Conservation (phyloP, 2,888 invertebrate genomes). For the Ligdia adustata region DNA sequence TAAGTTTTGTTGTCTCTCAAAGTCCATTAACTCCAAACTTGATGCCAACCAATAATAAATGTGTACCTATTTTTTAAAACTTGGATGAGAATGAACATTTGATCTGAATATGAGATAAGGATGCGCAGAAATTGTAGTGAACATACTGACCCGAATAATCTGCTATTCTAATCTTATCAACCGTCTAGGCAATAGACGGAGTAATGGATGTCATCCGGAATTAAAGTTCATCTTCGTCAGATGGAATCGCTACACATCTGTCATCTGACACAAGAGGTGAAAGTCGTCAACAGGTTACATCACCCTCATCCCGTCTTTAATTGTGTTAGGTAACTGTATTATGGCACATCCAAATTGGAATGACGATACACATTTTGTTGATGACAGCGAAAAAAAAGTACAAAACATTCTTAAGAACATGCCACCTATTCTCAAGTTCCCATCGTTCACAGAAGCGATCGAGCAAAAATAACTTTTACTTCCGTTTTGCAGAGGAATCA, state of each 20-base stretch:
- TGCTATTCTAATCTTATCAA: constrained; percentile 33
- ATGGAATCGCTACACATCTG: constrained; percentile 38
- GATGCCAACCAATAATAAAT: no score
- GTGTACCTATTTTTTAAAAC: no score
- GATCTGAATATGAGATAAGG: no score
- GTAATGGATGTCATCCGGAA: constrained; percentile 33
- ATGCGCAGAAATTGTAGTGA: constrained; percentile 7
- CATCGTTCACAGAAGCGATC: constrained; percentile 11
- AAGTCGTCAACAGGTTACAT: constrained; percentile 39
- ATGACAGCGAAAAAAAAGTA: background rate
- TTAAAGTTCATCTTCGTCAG: constrained; percentile 32
- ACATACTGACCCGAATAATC: constrained; percentile 7
- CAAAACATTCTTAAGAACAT: background rate
- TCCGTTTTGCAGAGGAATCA: constrained; percentile 23
- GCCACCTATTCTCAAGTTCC: constrained; percentile 3
- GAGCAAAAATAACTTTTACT: constrained; percentile 26
- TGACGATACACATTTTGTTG: background rate
- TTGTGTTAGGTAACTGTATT: constrained; percentile 22
- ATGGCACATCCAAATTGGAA: constrained; percentile 16
- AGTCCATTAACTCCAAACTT: no score
- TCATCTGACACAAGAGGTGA: constrained; percentile 41
- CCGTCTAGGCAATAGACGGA: constrained; percentile 23
- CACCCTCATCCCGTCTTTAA: constrained; percentile 30
- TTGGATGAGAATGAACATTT: no score
- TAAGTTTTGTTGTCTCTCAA: no score